Base-by-base conservation (phyloP, 1,140 invertebrate species). In the Homarus americanus region DNA sequence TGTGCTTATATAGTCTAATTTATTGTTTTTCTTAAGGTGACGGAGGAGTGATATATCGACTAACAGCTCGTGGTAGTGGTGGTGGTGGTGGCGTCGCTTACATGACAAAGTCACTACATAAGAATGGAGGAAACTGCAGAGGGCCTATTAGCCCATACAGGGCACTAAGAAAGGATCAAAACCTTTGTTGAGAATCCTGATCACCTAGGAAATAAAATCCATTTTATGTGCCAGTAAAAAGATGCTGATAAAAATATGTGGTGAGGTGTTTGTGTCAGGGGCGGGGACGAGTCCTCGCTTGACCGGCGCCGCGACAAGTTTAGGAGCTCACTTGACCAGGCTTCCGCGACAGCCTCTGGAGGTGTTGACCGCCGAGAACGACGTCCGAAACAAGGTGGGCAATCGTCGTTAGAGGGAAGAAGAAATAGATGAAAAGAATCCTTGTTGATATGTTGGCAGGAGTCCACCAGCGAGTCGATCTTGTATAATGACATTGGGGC, bases 391-490 rank as follows among this genome's bases (percentile, higher is more conserved):
- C 53, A 58, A 20, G 53, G 44, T 4, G 53, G 53, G 53, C 4
- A 58, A 24, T 24, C 53, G 53, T 58, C 53, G 53, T 4, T 4
- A n/a, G 24, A n/a, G 24, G 15, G 40, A 0, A 1, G 12, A 28
- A 79, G 40, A 79, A 36, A 28, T n/a, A 44, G 38, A 79, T 79
- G 76, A 49, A 79, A 32, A 49, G 40, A 79, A 17, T 28, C 63
- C 58, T 69, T 83, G 82, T 83, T 83, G 82, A 83, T 83, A 83
- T 83, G 34, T 83, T 83, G 82, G 82, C 82, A 69, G 32, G 41
- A 40, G 53, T 83, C 82, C 82, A 83, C 82, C 32, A 40, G 82
- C 17, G 82, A 40, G 32, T 83, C 82, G 82, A 83, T 83, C 82
- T 83, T 83, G 58, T 83, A 69, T 83, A 83, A 83, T 34, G 82